Evolutionary conservation across 92 coral and sea anemone species (phyloP).

Genomic region (Pocillopora meandrina): DNA sequence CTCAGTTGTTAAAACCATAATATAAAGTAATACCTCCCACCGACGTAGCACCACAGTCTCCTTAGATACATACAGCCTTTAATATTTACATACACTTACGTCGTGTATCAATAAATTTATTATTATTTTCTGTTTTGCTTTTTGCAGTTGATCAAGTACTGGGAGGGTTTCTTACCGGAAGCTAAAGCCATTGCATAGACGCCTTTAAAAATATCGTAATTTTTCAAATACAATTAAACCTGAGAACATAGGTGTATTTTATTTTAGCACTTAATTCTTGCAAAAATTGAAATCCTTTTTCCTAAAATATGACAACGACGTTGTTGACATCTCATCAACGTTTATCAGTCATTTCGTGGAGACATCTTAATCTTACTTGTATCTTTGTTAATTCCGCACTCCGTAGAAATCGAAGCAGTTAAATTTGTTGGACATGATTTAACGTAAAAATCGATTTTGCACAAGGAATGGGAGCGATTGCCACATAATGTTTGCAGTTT

Average conservation of each 20-base stretch:
- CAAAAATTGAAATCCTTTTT: background rate
- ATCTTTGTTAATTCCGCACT: background rate
- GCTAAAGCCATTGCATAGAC: conserved; percentile 93
- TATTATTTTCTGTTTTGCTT: conserved; percentile 19
- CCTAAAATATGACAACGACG: background rate
- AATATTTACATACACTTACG: too few species aligned
- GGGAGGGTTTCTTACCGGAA: conserved; percentile 99
- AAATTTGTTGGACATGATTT: background rate
- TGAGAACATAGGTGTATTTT: background rate
- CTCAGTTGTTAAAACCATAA: too few species aligned
- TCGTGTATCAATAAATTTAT: too few species aligned
- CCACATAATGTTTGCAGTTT: too few species aligned
- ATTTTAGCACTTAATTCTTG: background rate
- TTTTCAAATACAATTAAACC: conserved; percentile 3
- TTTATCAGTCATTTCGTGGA: background rate
- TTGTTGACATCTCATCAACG: background rate
- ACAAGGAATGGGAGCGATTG: too few species aligned
- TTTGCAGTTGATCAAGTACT: conserved; percentile 85
- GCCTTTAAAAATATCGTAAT: conserved; percentile 3
- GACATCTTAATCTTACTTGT: background rate
- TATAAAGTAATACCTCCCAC: too few species aligned
- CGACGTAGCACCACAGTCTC: too few species aligned
- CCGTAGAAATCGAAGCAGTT: background rate
- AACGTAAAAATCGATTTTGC: background rate
- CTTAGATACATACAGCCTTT: too few species aligned